phyloP scores from a whole-genome alignment of 2,113 vertebrate genomes.

The Pterophyllum scalare region DNA sequence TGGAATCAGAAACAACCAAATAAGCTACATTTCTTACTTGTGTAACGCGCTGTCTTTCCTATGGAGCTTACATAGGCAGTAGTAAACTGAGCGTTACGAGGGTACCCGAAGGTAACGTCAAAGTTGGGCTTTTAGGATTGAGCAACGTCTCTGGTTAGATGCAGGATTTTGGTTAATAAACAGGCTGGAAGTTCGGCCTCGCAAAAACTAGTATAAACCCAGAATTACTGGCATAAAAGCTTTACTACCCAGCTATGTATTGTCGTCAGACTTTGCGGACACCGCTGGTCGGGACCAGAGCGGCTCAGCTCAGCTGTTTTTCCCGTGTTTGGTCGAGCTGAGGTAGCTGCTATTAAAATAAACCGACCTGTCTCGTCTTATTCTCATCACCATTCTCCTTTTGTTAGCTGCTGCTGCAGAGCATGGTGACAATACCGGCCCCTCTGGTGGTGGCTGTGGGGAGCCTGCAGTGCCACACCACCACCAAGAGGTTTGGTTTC shows the following conservation, averaged over 20 bases:
- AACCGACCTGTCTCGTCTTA: neutral
- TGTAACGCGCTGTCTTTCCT: neutral
- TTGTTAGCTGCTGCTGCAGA: neutral
- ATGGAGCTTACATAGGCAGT: too few species aligned
- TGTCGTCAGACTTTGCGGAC: constrained; percentile 38
- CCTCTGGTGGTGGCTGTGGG: constrained; percentile 31
- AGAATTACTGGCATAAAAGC: neutral
- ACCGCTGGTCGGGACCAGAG: constrained; percentile 14
- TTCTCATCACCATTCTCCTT: constrained; percentile 9
- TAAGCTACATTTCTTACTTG: neutral
- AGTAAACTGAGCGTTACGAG: neutral
- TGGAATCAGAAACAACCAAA: neutral
- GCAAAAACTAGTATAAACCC: neutral
- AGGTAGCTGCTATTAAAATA: constrained; percentile 55
- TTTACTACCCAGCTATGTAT: constrained; percentile 27
- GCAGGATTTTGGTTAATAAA: neutral
- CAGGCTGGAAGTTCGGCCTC: neutral
- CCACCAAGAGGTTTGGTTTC: constrained; percentile 40
- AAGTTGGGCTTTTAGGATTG: neutral
- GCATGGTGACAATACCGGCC: neutral
- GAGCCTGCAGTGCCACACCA: neutral
- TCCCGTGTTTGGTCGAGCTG: constrained; percentile 14
- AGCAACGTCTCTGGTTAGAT: neutral
- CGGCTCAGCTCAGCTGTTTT: neutral
- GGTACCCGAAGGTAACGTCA: constrained; percentile 23